phyloP scores from a whole-genome alignment of 2,113 vertebrate species.

The Garra rufa region DNA sequence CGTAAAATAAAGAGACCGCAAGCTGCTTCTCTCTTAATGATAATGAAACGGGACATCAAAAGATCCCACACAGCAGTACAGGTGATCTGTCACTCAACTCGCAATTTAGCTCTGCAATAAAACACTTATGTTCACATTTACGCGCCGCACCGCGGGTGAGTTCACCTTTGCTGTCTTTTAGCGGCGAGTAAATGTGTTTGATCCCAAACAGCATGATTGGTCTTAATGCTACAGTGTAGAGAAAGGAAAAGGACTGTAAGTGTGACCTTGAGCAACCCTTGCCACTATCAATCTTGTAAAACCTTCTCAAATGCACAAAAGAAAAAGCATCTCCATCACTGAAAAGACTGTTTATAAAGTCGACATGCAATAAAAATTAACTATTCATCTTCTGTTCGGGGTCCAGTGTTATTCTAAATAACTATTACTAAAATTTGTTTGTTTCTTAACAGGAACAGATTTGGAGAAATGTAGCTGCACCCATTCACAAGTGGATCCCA shows the following conservation, averaged over 20 bases:
- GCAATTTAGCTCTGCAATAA: constrained; percentile 65
- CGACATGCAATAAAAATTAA: background rate
- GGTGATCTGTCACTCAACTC: constrained; percentile 32
- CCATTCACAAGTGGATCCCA: too few species aligned
- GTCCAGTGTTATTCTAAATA: background rate
- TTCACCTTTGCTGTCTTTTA: constrained; percentile 10
- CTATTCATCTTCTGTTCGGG: too few species aligned
- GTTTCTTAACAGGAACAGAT: too few species aligned
- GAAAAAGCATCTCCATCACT: background rate
- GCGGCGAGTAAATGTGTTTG: background rate
- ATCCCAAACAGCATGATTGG: constrained; percentile 2
- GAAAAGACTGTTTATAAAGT: background rate
- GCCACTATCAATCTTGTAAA: background rate
- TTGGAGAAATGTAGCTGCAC: too few species aligned
- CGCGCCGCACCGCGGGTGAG: constrained; percentile 40
- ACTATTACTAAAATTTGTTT: background rate
- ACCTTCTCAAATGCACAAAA: background rate
- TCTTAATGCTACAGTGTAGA: background rate
- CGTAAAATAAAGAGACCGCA: constrained; percentile 31
- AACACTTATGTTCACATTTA: constrained; percentile 56
- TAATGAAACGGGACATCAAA: constrained; percentile 73
- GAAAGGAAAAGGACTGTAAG: background rate
- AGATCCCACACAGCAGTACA: constrained; percentile 28
- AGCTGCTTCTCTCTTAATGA: constrained; percentile 67
- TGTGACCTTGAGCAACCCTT: constrained; percentile 2